phyloP scores from a whole-genome alignment of 1,140 invertebrate species.

The Leguminivora glycinivorella region DNA sequence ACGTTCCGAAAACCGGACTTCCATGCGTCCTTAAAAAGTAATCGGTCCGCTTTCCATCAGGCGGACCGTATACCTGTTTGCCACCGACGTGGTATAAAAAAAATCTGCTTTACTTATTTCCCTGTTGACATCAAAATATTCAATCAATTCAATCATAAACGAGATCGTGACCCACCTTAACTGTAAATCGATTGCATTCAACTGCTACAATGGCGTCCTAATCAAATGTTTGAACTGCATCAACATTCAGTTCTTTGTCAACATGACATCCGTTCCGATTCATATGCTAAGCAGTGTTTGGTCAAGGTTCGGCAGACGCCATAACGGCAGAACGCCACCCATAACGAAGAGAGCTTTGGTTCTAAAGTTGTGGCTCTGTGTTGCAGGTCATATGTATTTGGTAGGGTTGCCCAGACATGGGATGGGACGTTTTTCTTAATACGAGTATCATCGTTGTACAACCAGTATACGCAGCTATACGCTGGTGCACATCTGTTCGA shows the following conservation, averaged over 20 bases:
- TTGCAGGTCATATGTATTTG: not conserved
- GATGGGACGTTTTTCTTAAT: not conserved
- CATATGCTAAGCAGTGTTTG: slow-evolving; percentile 13
- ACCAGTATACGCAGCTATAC: not conserved
- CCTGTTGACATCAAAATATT: not conserved
- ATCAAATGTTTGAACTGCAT: not conserved
- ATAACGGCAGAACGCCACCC: not conserved
- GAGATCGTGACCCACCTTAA: slow-evolving; percentile 1
- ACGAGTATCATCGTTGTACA: not conserved
- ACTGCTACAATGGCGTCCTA: not conserved
- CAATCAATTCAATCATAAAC: not conserved
- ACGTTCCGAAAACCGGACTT: too few species aligned
- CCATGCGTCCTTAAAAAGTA: too few species aligned
- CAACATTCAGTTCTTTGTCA: not conserved
- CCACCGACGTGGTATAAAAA: too few species aligned
- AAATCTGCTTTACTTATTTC: not conserved
- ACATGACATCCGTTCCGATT: slow-evolving; percentile 5
- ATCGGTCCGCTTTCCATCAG: too few species aligned
- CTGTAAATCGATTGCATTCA: not conserved
- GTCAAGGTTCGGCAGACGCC: slow-evolving; percentile 15
- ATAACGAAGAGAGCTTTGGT: not conserved
- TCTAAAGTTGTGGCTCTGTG: not conserved
- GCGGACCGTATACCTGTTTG: too few species aligned
- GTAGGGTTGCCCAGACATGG: not conserved
- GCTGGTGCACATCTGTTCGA: too few species aligned